Base-by-base conservation (phyloP, 2,888 invertebrate genomes). In the Fabriciana adippe region DNA sequence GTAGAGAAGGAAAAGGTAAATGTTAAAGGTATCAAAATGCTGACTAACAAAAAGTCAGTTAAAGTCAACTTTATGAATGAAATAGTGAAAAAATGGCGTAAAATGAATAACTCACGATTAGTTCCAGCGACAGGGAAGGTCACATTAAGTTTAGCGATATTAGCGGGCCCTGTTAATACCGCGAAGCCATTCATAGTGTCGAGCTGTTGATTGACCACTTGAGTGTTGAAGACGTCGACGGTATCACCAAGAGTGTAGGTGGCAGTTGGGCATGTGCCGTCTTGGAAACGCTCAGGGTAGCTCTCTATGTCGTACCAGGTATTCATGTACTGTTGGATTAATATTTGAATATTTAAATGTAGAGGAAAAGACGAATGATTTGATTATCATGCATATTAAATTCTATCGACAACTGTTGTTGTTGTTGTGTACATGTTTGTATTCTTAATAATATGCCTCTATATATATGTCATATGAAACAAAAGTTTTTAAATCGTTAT, bases 81-180 rank as follows among this genome's bases (percentile, higher is more conserved):
- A 18, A 18, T 18, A 51, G 8, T 8, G 18, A 6, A 16, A 35
- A 16, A 55, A 13, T 11, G 2, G 31, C 6, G 31, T 41, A 55
- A 35, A n/a, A 0, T 45, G 18, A 18, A 41, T 6, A 21, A 69
- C 75, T 74, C 70, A 76, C 77, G 48, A 51, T 76, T 74, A 57
- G 90, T 85, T 71, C 93, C 91, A 82, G 88, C 83, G 62, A 93
- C 91, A 8, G 57, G 57, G 57, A 59, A 41, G 11, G 35, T 2
- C 2, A 65, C 64, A 15, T 50, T 57, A 26, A 57, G 51, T 51
- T 11, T 63, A 13, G 21, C 95, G 62, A 87, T 89, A 1, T 89
- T 88, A 78, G 95, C 95, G 74, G 93, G 93, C 0, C 94, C 93
- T 31, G 92, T 77, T 0, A 81, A 15, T 0, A 73, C 63, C 26